phyloP scores from a whole-genome alignment of 2,888 invertebrate species.

The Caenorhabditis sp. region DNA sequence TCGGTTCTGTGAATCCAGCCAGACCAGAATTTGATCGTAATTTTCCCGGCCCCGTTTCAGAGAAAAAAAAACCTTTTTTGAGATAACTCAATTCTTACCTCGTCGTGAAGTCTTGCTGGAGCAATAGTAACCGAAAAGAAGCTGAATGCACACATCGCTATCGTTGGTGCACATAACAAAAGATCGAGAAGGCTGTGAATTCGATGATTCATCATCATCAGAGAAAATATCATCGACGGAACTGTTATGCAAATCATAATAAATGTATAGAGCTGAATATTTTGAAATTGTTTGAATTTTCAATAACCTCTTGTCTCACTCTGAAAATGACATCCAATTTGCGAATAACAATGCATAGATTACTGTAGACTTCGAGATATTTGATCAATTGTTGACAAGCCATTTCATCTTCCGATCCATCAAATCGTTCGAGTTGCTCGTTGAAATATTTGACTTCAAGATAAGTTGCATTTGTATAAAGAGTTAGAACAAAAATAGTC shows the following conservation, averaged over 20 bases:
- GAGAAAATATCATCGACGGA: constrained; percentile 45
- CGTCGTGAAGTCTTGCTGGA: constrained; percentile 50
- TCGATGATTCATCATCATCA: constrained; percentile 53
- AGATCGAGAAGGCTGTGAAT: constrained; percentile 42
- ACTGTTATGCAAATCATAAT: constrained; percentile 44
- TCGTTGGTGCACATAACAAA: constrained; percentile 43
- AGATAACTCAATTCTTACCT: constrained; percentile 11
- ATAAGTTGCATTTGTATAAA: constrained; percentile 46
- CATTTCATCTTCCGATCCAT: constrained; percentile 25
- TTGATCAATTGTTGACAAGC: constrained; percentile 27
- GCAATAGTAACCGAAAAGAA: constrained; percentile 49
- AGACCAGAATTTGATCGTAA: too few species aligned
- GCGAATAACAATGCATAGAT: constrained; percentile 37
- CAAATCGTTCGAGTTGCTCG: constrained; percentile 37
- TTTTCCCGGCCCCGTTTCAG: too few species aligned
- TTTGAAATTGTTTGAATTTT: not conserved
- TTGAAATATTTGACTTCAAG: constrained; percentile 50
- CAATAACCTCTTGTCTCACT: not conserved
- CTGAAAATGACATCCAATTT: constrained; percentile 47
- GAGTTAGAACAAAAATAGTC: constrained; percentile 42
- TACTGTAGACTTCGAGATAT: constrained; percentile 37
- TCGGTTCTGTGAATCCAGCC: too few species aligned
- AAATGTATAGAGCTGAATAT: constrained; percentile 44
- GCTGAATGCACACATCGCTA: constrained; percentile 44
- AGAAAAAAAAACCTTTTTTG: too few species aligned